A percentile compares a stretch with the other conserved stretches of the same genome.
phyloP scores from a whole-genome alignment of 2,113 vertebrate genomes.

The Hucho hucho region DNA sequence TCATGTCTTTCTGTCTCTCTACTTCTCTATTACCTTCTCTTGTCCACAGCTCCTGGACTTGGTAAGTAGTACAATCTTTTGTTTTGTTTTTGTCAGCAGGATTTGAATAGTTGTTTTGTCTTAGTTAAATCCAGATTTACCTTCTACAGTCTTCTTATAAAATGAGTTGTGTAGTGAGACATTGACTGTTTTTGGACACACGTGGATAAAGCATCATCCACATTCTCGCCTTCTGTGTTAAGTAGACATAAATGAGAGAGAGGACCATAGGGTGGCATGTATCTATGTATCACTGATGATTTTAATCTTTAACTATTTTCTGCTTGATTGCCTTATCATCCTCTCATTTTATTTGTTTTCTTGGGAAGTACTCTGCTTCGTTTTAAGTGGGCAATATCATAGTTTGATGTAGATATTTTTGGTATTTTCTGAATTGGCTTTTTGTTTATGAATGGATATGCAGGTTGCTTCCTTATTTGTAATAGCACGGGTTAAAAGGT shows the following conservation, averaged over 20 bases:
- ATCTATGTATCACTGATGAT: constrained; percentile 19
- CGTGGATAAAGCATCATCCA: constrained; percentile 17
- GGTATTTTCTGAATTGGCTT: constrained; percentile 52
- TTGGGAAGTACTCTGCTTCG: constrained; percentile 22
- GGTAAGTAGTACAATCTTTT: constrained; percentile 82
- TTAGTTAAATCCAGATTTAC: constrained; percentile 4
- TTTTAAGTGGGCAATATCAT: constrained; percentile 38
- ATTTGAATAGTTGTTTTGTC: constrained; percentile 29
- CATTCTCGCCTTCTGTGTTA: constrained; percentile 10
- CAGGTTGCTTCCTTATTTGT: constrained; percentile 77
- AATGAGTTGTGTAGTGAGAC: background rate
- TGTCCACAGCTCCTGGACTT: constrained; percentile 70
- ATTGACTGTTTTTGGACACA: background rate
- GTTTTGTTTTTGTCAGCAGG: constrained; percentile 42
- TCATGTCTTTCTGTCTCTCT: constrained; percentile 49
- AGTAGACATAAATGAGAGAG: constrained; percentile 18
- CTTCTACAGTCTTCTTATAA: background rate
- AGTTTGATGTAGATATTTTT: constrained; percentile 30
- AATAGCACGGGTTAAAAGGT: constrained; percentile 70
- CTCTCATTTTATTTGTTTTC: constrained; percentile 43
- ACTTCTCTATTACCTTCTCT: constrained; percentile 63
- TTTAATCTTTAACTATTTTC: constrained; percentile 16
- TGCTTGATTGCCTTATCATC: constrained; percentile 37
- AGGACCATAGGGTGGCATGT: constrained; percentile 16
- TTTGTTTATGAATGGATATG: constrained; percentile 79